Evolutionary conservation across 2,113 vertebrate species (phyloP).

Genomic region (Hippolais icterina): DNA sequence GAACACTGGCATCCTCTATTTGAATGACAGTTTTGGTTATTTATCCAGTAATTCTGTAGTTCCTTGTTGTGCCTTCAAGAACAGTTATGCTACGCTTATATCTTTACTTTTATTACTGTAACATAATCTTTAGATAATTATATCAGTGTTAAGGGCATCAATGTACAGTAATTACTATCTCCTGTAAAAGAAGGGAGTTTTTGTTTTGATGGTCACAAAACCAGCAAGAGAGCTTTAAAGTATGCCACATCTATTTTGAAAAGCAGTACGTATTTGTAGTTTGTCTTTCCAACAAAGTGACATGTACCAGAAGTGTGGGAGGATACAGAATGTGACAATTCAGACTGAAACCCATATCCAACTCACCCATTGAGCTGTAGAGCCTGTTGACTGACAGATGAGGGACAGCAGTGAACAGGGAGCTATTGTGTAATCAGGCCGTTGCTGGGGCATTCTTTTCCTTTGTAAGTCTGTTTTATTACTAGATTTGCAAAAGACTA

Average conservation of each 20-base stretch:
- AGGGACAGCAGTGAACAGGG: neutral
- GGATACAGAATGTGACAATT: fast-evolving
- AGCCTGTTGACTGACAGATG: neutral
- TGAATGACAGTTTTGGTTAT: neutral
- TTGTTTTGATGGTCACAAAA: neutral
- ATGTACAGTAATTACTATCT: neutral
- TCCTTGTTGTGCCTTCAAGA: neutral
- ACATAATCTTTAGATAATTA: neutral
- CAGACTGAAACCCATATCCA: neutral
- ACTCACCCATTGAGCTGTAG: neutral
- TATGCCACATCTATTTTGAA: neutral
- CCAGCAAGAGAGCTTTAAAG: neutral
- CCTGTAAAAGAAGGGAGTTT: neutral
- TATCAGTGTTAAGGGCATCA: neutral
- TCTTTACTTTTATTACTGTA: neutral
- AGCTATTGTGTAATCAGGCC: neutral
- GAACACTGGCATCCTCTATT: neutral
- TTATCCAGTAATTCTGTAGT: neutral
- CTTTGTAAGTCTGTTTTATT: neutral
- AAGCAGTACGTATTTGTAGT: neutral
- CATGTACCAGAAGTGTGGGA: neutral
- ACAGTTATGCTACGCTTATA: neutral
- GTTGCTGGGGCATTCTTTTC: neutral
- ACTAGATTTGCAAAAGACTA: neutral
- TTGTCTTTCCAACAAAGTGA: neutral